phyloP scores from a whole-genome alignment of 2,888 invertebrate species.

The Drosophila ustulata region DNA sequence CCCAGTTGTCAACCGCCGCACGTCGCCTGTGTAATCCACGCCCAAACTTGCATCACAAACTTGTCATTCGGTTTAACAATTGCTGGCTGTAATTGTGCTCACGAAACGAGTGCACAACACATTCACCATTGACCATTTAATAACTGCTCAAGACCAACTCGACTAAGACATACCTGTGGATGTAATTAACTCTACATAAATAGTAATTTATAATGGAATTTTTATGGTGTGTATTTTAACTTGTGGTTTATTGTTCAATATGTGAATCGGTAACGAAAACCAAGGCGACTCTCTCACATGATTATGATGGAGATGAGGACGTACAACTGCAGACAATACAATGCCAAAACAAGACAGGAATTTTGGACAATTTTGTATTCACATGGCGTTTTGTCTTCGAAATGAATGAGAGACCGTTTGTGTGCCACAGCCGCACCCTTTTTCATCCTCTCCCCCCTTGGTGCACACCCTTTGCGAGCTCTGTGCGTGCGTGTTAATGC shows the following conservation, averaged over 20 bases:
- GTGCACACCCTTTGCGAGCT: neutral
- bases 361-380: constrained; percentile 60
- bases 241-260: too few relatives aligned
- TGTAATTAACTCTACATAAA: too few relatives aligned
- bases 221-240: too few relatives aligned
- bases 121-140: constrained; percentile 19
- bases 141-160: neutral
- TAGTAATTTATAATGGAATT: neutral
- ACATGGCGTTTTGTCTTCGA: constrained; percentile 64
- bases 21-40: constrained; percentile 62
- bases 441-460: neutral
- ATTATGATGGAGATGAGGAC: neutral
- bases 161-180: neutral
- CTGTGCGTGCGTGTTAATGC: constrained; percentile 77
- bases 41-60: constrained; percentile 57
- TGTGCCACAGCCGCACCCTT: neutral
- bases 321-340: constrained; percentile 14
- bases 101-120: constrained; percentile 29
- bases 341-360: constrained; percentile 21
- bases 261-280: neutral
- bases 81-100: constrained; percentile 44
- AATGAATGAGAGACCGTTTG: constrained; percentile 39
- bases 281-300: constrained; percentile 1
- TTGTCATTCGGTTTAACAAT: constrained; percentile 40
- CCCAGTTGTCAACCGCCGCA: constrained; percentile 43